These are phyloP conservation scores for Cryptomyrus ogoouensis DNA, from an alignment of 2,113 vertebrate genomes.

Conservation along the genomic window DNA sequence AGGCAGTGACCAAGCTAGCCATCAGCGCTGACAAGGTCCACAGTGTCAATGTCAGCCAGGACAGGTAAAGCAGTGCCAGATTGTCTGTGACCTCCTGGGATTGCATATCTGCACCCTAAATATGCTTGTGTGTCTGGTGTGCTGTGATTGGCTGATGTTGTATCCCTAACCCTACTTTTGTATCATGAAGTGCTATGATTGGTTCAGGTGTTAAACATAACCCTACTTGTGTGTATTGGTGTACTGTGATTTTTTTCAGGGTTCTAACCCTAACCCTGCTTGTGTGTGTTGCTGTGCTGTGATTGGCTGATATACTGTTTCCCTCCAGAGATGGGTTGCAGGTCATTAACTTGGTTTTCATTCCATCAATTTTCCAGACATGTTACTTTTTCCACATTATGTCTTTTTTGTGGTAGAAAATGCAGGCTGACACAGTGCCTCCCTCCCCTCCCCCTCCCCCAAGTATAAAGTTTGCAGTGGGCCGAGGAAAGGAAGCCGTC, in stretches of 20 bases:
- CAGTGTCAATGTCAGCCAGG: constrained; percentile 82
- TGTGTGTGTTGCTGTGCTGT: neutral
- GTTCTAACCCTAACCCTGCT: neutral
- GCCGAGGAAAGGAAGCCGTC: constrained; percentile 81
- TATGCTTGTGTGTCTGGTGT: neutral
- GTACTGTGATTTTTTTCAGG: neutral
- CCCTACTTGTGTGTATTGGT: neutral
- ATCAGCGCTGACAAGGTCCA: constrained; percentile 74
- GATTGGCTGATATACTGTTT: neutral
- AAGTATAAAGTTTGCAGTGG: constrained; percentile 82
- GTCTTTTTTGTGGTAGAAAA: neutral
- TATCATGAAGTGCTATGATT: neutral
- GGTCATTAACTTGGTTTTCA: neutral
- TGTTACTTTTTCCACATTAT: neutral
- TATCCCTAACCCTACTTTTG: neutral
- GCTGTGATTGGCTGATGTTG: neutral
- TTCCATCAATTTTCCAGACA: neutral
- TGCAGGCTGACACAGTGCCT: too few species aligned
- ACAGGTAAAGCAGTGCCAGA: constrained; percentile 69
- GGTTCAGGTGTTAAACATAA: neutral
- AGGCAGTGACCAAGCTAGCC: constrained; percentile 82
- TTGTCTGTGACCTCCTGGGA: neutral
- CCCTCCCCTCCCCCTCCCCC: too few species aligned
- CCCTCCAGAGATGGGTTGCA: neutral
- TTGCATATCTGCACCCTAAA: neutral